Evolutionary conservation across 1,140 invertebrate species (phyloP), one percentile per base, ranked within the genome.

Genomic region (Temnothorax longispinosus): DNA sequence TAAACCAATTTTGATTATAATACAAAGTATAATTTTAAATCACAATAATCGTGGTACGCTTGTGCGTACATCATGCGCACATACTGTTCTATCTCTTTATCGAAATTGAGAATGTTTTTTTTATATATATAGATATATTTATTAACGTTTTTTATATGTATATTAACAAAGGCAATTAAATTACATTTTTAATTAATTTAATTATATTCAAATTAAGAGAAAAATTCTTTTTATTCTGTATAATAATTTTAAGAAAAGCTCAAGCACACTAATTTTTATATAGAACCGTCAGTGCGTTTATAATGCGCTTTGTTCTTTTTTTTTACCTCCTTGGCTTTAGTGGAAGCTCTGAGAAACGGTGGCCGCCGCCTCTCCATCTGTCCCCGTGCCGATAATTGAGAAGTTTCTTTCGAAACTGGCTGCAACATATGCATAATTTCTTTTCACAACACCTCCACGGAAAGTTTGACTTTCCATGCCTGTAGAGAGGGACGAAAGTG

Each of bases 361-460:
- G 94, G 92, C 75, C 94, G 92, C 65, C 95, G 94, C 88, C 94
- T 93, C 60, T 95, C 95, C 94, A 95, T 95, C 77, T 94, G 93
- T 89, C 93, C 93, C 69, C 93, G 90, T 52, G 94, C 54, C 60
- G 93, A 89, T 78, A 94, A 84, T 82, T 93, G 94, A 7, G 92
- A 77, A 60, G 92, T 74, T 65, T 38, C 64, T 44, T 65, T 65
- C 18, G 64, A 65, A 65, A 65, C 38, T 41, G 64, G 64, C 64
- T 65, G 64, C 18, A 65, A 65, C 18, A 41, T 2, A 38, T 3
- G 15, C 2, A 8, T 18, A 64, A 64, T 38, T 27, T n/a, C 3
- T 10, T 65, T 21, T 21, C 21, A 21, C 21, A 21, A 21, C 21
- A 21, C 21, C 21, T 21, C 21, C 21, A 21, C 21, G 21, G 21